phyloP scores from a whole-genome alignment of 23 tunicate species.

The Styela clava region DNA sequence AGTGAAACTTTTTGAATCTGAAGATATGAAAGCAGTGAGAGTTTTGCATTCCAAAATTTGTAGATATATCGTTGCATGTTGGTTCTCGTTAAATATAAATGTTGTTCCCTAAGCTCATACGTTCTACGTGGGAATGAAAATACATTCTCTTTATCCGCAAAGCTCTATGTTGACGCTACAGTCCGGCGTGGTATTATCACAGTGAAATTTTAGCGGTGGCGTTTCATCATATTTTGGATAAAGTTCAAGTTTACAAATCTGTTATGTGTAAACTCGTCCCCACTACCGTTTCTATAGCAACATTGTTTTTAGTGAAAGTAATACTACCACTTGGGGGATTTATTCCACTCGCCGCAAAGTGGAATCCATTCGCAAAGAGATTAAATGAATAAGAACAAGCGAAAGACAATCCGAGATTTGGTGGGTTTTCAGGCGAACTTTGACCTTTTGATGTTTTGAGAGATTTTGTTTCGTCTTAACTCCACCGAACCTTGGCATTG shows the following conservation, averaged over 20 bases:
- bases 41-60: no score
- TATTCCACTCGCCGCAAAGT: no score
- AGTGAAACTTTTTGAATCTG: no score
- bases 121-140: no score
- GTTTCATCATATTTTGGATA: neutral
- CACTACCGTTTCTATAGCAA: neutral
- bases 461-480: neutral
- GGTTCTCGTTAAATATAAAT: no score
- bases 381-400: no score
- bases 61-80: no score
- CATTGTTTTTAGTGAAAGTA: neutral
- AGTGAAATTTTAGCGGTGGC: neutral
- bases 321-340: neutral
- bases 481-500: neutral
- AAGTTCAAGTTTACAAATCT: neutral
- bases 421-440: neutral
- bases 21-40: no score
- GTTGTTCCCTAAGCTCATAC: no score
- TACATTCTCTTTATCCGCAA: neutral
- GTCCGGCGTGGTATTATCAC: neutral
- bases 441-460: neutral
- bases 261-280: neutral
- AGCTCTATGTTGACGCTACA: neutral
- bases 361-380: no score
- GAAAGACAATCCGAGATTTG: neutral